Conservation (phyloP, 2,113 vertebrate genomes). For the Gymnorhina tibicen region DNA sequence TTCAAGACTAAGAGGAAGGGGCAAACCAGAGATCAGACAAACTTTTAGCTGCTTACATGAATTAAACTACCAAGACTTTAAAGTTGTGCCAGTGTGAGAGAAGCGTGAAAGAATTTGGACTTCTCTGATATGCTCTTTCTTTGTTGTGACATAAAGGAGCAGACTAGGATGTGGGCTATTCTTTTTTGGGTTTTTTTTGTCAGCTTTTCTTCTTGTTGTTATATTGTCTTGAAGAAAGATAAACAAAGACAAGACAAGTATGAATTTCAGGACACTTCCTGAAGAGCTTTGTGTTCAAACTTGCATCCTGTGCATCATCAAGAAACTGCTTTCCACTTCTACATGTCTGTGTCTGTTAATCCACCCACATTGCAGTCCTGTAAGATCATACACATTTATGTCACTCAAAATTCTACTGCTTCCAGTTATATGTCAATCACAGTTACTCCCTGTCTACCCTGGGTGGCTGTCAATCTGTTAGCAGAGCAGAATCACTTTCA, state of each 20-base stretch:
- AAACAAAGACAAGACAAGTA: neutral
- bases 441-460: neutral
- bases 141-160: neutral
- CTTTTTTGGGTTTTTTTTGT: neutral
- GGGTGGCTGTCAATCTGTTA: slow-evolving; percentile 34
- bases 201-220: neutral
- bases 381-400: slow-evolving; percentile 30
- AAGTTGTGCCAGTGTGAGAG: neutral
- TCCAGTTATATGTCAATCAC: slow-evolving; percentile 33
- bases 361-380: neutral
- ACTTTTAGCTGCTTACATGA: neutral
- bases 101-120: neutral
- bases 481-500: neutral
- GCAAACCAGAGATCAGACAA: neutral
- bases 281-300: slow-evolving; percentile 17
- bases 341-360: neutral
- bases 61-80: neutral
- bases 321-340: neutral
- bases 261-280: neutral
- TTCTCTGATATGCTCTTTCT: neutral
- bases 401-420: neutral
- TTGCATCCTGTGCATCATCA: neutral
- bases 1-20: neutral
- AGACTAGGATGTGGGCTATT: neutral
- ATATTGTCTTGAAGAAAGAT: neutral